Base-by-base conservation (phyloP, 2,888 invertebrate species). In the Andricus curvator region DNA sequence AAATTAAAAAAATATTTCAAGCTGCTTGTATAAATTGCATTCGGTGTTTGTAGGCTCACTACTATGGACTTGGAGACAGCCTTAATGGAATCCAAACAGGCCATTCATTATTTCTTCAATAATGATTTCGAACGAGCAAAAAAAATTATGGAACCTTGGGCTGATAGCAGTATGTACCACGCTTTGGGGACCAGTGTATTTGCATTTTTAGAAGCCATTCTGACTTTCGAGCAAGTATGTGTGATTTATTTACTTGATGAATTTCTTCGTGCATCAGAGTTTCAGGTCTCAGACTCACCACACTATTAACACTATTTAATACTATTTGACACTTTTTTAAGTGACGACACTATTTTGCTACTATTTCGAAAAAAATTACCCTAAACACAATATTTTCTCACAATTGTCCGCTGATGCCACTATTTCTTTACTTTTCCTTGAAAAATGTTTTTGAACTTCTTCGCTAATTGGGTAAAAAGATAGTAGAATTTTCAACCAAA, bases 101-200 rank as follows among this genome's bases (percentile, higher is more conserved):
- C 98, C 0, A 95, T 98, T n/a, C 95, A 96, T 89, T 95, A 96
- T 87, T 99, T 99, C 92, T 97, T 99, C 92, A 98, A 98, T 92
- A 99, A 99, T 92, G 96, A 97, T 90, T 97, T 98, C 86, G 94
- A 95, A 17, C 96, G 97, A 89, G 98, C 99, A 0, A 95, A 95
- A 91, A 94, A 94, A 79, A 93, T 97, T 81, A 95, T 98, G 94
- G 94, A 95, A 87, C 97, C 97, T 81, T 96, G 96, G 97, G 95
- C 97, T 8, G 94, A 95, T 76, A 94, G 94, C 68, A 98, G 98
- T 83, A 95, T 99, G 94, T 99, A 99, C 91, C 99, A 99, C 93
- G 96, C 98, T 1, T 94, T 99, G 80, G 99, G 99, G 3, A 95
- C 96, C 84, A 96, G 97, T 6, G 97, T 98, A 48, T 98, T 99